Evolutionary conservation across 2,113 vertebrate genomes (phyloP).

Genomic region (Bubo blakistoni): DNA sequence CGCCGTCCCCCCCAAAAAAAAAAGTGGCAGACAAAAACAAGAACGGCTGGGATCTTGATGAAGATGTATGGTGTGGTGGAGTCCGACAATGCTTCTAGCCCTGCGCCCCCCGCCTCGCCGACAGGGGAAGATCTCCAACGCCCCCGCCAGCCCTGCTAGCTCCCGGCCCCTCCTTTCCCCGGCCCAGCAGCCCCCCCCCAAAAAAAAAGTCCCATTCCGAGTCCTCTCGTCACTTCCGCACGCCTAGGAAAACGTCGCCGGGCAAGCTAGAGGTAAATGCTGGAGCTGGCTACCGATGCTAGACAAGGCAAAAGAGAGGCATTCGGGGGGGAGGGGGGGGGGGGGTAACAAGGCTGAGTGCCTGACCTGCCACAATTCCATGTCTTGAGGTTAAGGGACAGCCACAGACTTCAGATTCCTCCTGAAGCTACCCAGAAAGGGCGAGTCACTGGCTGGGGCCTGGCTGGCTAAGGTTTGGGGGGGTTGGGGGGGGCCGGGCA

Average conservation of each 20-base stretch:
- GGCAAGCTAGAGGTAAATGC: constrained; percentile 19
- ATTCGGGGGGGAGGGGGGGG: not conserved
- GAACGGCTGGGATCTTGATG: constrained; percentile 42
- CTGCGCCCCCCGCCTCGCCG: constrained; percentile 13
- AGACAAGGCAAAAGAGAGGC: not conserved
- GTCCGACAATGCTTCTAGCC: constrained; percentile 50
- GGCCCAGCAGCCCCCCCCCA: not conserved
- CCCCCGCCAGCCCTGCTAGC: constrained; percentile 30
- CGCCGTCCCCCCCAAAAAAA: constrained; percentile 20
- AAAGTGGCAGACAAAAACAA: constrained; percentile 43
- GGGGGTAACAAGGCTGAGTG: not conserved
- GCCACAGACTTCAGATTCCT: constrained; percentile 13
- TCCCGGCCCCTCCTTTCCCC: constrained; percentile 21
- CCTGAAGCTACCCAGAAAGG: constrained; percentile 46
- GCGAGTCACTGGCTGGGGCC: constrained; percentile 17
- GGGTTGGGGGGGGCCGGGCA: constrained; percentile 40
- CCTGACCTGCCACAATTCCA: constrained; percentile 25
- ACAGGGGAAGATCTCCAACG: constrained; percentile 4
- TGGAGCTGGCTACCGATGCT: constrained; percentile 31
- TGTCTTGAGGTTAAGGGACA: not conserved
- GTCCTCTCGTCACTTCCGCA: constrained; percentile 49
- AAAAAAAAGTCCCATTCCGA: not conserved
- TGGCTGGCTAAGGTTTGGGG: constrained; percentile 57
- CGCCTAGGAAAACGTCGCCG: not conserved
- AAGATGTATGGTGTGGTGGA: constrained; percentile 59